phyloP scores from a whole-genome alignment of 1,140 invertebrate genomes.

The Lethrus apterus region DNA sequence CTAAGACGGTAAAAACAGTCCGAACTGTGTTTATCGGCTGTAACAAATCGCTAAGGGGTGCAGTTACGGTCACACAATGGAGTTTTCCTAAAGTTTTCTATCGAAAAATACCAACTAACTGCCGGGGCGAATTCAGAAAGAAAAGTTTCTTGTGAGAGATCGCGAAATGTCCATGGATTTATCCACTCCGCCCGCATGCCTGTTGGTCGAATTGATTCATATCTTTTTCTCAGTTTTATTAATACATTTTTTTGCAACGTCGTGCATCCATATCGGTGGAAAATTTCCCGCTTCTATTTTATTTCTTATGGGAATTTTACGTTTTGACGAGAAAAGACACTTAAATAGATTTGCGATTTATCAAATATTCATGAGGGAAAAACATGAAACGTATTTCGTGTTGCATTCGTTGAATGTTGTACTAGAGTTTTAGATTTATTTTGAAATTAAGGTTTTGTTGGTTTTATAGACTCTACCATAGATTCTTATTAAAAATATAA shows the following conservation, averaged over 20 bases:
- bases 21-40: conserved; percentile 29
- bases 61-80: conserved; percentile 17
- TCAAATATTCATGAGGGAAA: conserved; percentile 1
- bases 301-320: not conserved
- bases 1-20: conserved; percentile 26
- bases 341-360: conserved; percentile 10
- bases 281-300: conserved; percentile 1
- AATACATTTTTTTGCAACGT: not conserved
- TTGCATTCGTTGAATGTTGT: not conserved
- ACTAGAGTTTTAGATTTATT: too few species aligned
- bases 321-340: conserved; percentile 10
- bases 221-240: conserved; percentile 5
- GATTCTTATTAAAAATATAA: too few species aligned
- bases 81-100: conserved; percentile 16
- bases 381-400: not conserved
- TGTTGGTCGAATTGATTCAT: conserved; percentile 18
- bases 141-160: conserved; percentile 23
- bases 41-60: conserved; percentile 31
- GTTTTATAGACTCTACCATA: too few species aligned
- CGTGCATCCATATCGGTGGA: not conserved
- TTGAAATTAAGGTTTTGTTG: too few species aligned
- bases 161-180: conserved; percentile 22
- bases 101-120: conserved; percentile 16
- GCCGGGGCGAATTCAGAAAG: conserved; percentile 4
- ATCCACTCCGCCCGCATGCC: conserved; percentile 16